Base-by-base conservation (phyloP, 2,113 vertebrate genomes). In the Odontesthes bonariensis region DNA sequence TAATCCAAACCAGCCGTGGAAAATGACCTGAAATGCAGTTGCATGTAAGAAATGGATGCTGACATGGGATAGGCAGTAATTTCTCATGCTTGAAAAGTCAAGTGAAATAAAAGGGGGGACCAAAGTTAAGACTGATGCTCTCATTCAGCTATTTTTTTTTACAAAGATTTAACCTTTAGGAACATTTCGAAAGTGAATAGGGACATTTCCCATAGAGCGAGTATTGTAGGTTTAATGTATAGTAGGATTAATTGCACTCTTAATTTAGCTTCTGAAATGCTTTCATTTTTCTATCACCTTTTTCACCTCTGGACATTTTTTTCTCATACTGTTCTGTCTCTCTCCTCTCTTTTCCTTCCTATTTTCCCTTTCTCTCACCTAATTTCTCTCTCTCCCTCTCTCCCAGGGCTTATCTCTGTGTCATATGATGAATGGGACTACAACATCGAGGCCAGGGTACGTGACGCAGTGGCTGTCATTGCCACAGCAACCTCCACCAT, bases 381-480 rank as follows among this genome's bases (percentile, higher is more conserved):
- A 19, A 6, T 63, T 59, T 69, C 49, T 31, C 6, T 62, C 59
- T 56, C 60, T 22, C 40, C 53, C 22, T 58, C 67, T 76, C 20
- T 84, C 68, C 60, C 83, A 95, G 94, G 94, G 73, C 95, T 99
- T 78, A 99, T 99, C 89, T 99, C 98, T 0, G 97, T 99, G 82
- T 99, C 98, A 42, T 99, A 99, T 22, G 98, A 99, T 56, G 97
- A 99, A 87, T 99, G 98, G 98, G 98, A 99, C 94, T 99, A 99
- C 3, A 96, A 96, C 91, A 96, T 97, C 83, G 96, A 97, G 88
- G 97, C 97, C 88, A 96, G 98, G 85, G 97, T 99, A 87, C 96
- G 97, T 85, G 98, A 99, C 67, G 98, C 97, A 79, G 97, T 99
- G 88, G 98, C 97, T 92, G 96, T 99, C 90, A 99, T 99, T 84